phyloP scores from a whole-genome alignment of 2,797 vertebrate species.

The Sarcophilus harrisii region DNA sequence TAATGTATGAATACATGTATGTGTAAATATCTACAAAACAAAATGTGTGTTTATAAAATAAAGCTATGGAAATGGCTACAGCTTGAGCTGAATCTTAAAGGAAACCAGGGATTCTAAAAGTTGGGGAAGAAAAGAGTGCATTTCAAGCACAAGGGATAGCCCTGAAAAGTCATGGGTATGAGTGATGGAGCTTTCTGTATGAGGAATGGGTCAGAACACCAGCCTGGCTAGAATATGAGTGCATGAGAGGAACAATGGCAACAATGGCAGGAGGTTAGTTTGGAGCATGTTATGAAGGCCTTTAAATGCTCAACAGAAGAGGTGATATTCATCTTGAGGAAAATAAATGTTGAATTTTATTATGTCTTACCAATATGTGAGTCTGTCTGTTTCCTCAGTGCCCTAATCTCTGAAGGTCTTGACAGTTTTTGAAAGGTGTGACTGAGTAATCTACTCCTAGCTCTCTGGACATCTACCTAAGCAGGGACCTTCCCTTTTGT shows the following conservation, averaged over 20 bases:
- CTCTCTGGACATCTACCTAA: neutral
- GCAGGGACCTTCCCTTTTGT: neutral
- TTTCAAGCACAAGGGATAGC: neutral
- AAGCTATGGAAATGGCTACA: neutral
- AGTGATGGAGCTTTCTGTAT: neutral
- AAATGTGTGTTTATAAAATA: neutral
- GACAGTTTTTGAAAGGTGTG: neutral
- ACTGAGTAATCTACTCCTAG: no score
- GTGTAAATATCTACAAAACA: neutral
- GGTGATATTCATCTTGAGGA: neutral
- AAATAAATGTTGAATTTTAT: neutral
- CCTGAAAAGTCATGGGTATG: neutral
- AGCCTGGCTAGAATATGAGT: neutral
- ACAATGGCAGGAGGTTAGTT: neutral
- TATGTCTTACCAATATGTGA: neutral
- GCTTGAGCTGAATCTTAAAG: neutral
- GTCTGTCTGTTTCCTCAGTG: neutral
- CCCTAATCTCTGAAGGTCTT: neutral
- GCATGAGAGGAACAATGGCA: neutral
- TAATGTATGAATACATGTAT: neutral
- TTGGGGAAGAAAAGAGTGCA: neutral
- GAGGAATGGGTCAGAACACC: neutral
- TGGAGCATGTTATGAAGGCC: neutral
- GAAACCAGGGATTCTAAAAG: neutral
- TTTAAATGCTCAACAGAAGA: neutral